Evolutionary conservation across 2,888 invertebrate species (phyloP).

Genomic region (Xanthia togata): DNA sequence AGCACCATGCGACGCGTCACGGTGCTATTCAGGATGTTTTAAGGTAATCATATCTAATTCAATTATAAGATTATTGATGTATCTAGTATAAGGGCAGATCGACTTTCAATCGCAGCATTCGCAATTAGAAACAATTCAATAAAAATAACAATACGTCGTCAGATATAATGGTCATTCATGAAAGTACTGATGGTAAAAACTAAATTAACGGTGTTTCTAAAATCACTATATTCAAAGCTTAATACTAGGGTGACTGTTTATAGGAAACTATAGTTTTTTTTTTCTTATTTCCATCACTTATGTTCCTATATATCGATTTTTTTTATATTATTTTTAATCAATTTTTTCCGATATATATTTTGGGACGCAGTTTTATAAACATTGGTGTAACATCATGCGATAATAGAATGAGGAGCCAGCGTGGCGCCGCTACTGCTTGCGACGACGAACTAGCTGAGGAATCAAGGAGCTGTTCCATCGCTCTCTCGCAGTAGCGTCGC

Average conservation of each 20-base stretch:
- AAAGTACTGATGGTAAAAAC: conserved; percentile 21
- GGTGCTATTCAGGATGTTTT: conserved; percentile 33
- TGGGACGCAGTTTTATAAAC: conserved; percentile 68
- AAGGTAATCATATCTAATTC: conserved; percentile 53
- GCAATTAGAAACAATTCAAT: not conserved
- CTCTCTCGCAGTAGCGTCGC: conserved; percentile 23
- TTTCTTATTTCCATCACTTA: conserved; percentile 65
- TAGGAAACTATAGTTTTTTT: conserved; percentile 61
- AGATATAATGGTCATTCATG: not conserved
- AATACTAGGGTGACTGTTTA: conserved; percentile 69
- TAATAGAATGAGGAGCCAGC: conserved; percentile 48
- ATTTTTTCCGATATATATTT: conserved; percentile 71
- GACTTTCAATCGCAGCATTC: conserved; percentile 18
- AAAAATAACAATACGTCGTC: not conserved
- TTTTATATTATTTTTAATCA: conserved; percentile 69
- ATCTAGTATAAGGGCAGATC: conserved; percentile 49
- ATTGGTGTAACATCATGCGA: conserved; percentile 62
- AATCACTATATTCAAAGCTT: conserved; percentile 67
- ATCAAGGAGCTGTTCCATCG: conserved; percentile 11
- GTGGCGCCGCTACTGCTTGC: conserved; percentile 27
- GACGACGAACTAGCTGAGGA: conserved; percentile 3
- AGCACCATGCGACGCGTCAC: not conserved
- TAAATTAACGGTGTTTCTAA: conserved; percentile 55
- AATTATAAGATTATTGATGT: conserved; percentile 49
- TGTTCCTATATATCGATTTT: conserved; percentile 75